Evolutionary conservation across 2,113 vertebrate species (phyloP), one percentile per base, ranked within the genome.

Genomic region (Heterocephalus glaber): DNA sequence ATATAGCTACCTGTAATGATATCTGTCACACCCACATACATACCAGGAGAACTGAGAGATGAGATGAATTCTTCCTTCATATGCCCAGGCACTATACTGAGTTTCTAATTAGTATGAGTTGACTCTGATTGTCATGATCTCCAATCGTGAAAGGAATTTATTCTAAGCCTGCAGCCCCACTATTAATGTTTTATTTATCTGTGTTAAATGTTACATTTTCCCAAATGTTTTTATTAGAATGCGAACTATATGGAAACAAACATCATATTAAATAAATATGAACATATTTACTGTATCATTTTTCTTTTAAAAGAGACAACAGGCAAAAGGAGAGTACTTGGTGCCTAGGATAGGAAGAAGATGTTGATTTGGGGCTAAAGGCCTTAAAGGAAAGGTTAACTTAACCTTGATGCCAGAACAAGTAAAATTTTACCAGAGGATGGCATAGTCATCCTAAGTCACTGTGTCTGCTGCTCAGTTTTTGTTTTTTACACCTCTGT

Each of bases 181-280:
- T 86, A 35, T 90, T 92, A 93, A 96, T 87, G 22, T 90, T 95
- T 95, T 85, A 92, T 94, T 93, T 89, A 90, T 95, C 49, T 87
- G 47, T 7, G 6, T 82, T 96, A 92, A 92, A 6, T 88, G 81
- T 56, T 96, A 70, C 33, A 65, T 56, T 96, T 76, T 92, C 82
- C 60, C 70, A 38, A 61, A 41, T 79, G 19, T 93, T 87, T 90
- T 96, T 24, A 95, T 93, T 91, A 85, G 84, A 95, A 94, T 95
- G 63, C 30, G 97, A 92, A 97, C 96, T 94, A 63, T 72, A 92
- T n/a, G 63, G 84, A 95, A 96, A 91, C 47, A 94, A 97, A 97
- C 87, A 93, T 94, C 80, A 96, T 58, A 87, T 84, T 95, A 95
- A 96, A 92, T 96, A 96, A 94, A 63, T 70, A 30, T 41, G 47